phyloP scores from a whole-genome alignment of 2,113 vertebrate species.

The Tachysurus vachellii region DNA sequence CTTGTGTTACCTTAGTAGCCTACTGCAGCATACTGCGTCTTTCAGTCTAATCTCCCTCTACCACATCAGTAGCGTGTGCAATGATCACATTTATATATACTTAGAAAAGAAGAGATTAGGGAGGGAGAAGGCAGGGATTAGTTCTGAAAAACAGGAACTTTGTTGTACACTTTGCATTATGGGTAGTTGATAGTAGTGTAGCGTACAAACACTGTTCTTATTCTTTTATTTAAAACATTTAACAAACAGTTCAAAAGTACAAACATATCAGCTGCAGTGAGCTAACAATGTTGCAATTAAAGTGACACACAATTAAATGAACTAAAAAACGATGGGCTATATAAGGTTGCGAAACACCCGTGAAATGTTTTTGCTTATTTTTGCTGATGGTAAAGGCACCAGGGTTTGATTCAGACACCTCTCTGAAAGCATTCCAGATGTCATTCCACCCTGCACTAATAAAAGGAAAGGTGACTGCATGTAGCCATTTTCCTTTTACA shows the following conservation, averaged over 20 bases:
- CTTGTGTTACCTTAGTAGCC: too few relatives aligned
- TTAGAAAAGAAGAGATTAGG: not conserved
- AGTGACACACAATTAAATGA: not conserved
- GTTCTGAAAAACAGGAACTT: not conserved
- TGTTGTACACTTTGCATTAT: not conserved
- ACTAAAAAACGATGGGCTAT: not conserved
- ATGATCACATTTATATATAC: not conserved
- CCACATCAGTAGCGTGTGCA: not conserved
- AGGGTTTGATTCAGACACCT: not conserved
- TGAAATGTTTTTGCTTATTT: not conserved
- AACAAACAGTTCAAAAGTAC: not conserved
- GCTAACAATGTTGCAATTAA: not conserved
- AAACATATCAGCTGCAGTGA: not conserved
- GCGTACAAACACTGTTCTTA: too few relatives aligned
- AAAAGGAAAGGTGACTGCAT: slow-evolving; percentile 13
- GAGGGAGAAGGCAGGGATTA: not conserved
- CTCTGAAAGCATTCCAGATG: not conserved
- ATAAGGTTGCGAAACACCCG: not conserved
- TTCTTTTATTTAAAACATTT: not conserved
- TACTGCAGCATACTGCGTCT: not conserved
- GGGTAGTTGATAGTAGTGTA: not conserved
- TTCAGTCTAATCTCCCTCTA: not conserved
- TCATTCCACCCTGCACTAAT: not conserved
- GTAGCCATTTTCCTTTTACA: slow-evolving; percentile 1
- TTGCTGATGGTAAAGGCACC: too few relatives aligned